These are phyloP conservation scores for Parnassius orleans DNA, from an alignment of 2,888 invertebrate species.

Conservation along the genomic window DNA sequence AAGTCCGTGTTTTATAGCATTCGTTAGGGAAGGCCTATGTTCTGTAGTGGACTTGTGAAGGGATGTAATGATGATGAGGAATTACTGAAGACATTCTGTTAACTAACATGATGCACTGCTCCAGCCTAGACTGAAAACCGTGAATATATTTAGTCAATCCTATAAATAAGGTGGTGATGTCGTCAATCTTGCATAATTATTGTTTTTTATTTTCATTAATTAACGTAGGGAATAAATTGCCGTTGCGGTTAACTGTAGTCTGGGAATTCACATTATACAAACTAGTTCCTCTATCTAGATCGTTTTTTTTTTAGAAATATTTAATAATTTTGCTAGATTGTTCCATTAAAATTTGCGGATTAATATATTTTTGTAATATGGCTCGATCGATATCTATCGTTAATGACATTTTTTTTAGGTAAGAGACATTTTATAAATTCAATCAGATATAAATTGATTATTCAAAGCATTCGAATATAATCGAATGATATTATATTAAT, in stretches of 20 bases:
- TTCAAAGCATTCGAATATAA: neutral
- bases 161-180: too few relatives aligned
- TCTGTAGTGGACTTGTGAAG: too few relatives aligned
- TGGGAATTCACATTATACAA: conserved; percentile 22
- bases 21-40: too few relatives aligned
- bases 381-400: conserved; percentile 6
- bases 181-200: conserved; percentile 9
- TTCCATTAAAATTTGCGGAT: neutral
- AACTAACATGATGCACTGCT: too few relatives aligned
- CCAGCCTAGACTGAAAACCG: too few relatives aligned
- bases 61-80: too few relatives aligned
- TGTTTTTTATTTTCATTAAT: conserved; percentile 16
- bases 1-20: too few relatives aligned
- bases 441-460: conserved; percentile 3
- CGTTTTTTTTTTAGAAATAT: neutral
- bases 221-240: conserved; percentile 13
- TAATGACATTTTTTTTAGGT: neutral
- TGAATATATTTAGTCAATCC: too few relatives aligned
- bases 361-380: neutral
- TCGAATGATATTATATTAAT: too few relatives aligned
- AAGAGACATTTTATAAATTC: too few relatives aligned
- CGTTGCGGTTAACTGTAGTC: conserved; percentile 10
- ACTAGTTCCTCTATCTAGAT: neutral
- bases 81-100: too few relatives aligned
- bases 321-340: conserved; percentile 8